Conservation (phyloP, 2,797 vertebrate genomes). For the Harpagifer antarcticus region DNA sequence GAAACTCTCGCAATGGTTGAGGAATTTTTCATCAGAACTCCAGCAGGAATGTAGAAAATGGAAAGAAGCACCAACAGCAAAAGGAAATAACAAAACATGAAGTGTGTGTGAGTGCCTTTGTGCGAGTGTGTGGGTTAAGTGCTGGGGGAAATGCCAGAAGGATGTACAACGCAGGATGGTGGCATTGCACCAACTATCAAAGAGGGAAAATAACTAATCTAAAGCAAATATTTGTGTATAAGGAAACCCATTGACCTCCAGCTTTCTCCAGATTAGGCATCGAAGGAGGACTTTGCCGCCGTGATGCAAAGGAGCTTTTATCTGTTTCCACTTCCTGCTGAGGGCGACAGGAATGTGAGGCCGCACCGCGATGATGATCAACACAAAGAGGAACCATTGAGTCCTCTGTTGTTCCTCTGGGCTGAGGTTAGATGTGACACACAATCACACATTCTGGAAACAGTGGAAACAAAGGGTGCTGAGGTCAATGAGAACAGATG, state of each 20-base stretch:
- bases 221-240: constrained; percentile 76
- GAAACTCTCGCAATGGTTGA: constrained; percentile 22
- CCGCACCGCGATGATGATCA: neutral
- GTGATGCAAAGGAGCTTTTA: constrained; percentile 58
- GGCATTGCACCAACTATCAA: constrained; percentile 60
- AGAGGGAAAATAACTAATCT: constrained; percentile 43
- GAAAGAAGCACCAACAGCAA: constrained; percentile 22
- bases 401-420: no score
- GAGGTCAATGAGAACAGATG: no score
- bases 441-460: no score
- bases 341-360: constrained; percentile 61
- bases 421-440: no score
- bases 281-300: constrained; percentile 32
- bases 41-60: constrained; percentile 20
- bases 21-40: constrained; percentile 41
- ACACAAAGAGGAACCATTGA: no score
- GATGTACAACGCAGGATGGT: constrained; percentile 64
- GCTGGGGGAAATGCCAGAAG: constrained; percentile 64
- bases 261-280: constrained; percentile 37
- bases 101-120: no score
- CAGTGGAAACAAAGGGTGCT: no score
- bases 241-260: neutral
- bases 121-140: constrained; percentile 4
- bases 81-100: constrained; percentile 49
- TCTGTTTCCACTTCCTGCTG: constrained; percentile 67